Evolutionary conservation across 2,888 invertebrate species (phyloP).

Genomic region (Cryptus armator): DNA sequence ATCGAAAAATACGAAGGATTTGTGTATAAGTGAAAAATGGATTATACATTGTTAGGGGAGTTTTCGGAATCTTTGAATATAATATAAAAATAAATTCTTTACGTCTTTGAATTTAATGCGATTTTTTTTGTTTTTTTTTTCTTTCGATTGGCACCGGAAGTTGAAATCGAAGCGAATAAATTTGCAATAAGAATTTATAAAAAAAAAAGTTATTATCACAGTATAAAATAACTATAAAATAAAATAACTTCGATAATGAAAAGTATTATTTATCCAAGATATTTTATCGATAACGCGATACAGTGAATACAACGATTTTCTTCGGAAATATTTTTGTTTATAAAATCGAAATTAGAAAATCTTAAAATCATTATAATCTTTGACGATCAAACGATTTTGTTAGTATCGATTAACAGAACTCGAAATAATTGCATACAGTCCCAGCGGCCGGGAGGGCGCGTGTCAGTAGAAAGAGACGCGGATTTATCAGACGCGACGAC

Average conservation of each 20-base stretch:
- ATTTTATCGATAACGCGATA: no score
- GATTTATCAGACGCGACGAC: no score
- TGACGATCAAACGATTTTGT: no score
- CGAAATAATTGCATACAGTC: neutral
- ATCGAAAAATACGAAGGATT: no score
- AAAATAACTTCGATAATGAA: neutral
- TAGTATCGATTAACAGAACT: neutral
- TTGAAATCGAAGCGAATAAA: slow-evolving; percentile 55
- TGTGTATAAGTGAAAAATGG: no score
- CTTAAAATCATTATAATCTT: no score
- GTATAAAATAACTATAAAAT: neutral
- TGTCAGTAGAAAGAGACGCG: no score
- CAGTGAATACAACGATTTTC: no score
- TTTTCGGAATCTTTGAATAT: neutral
- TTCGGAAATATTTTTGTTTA: no score
- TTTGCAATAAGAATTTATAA: neutral
- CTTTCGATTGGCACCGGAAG: neutral
- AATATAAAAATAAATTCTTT: neutral
- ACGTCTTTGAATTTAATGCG: neutral
- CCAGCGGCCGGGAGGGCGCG: neutral
- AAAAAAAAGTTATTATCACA: neutral
- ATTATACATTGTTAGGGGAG: no score
- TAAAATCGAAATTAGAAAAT: no score
- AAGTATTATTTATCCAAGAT: no score
- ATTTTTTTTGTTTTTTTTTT: slow-evolving; percentile 5